phyloP scores from a whole-genome alignment of 2,888 invertebrate species.

The Noctua comes region DNA sequence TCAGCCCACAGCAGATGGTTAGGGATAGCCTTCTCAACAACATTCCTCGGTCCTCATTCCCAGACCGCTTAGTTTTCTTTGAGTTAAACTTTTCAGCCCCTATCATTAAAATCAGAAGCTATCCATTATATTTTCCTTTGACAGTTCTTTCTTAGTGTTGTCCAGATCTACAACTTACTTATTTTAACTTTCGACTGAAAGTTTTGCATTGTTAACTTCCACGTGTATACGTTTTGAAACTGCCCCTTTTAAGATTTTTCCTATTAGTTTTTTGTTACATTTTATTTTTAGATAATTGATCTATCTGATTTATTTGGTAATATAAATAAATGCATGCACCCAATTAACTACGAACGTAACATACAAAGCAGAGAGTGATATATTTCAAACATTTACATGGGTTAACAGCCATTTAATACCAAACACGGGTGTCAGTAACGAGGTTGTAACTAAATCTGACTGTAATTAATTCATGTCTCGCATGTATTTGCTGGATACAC shows the following conservation, averaged over 20 bases:
- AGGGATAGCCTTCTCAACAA: background rate
- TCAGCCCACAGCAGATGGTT: background rate
- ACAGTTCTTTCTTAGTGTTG: background rate
- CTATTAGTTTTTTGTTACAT: background rate
- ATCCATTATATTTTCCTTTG: background rate
- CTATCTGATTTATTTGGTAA: background rate
- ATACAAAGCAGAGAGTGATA: conserved; percentile 44
- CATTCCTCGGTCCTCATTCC: no score
- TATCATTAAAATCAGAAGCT: background rate
- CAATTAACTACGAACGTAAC: conserved; percentile 46
- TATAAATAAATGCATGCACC: conserved; percentile 8
- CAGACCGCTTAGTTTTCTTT: background rate
- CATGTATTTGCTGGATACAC: conserved; percentile 45
- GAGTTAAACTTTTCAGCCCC: background rate
- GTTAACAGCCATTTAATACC: conserved; percentile 54
- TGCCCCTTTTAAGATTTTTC: background rate
- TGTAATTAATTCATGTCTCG: conserved; percentile 44
- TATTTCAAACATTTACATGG: conserved; percentile 54
- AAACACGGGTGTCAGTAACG: conserved; percentile 50
- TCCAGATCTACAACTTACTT: background rate
- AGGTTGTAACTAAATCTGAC: conserved; percentile 46
- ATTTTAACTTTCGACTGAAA: background rate
- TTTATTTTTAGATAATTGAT: background rate
- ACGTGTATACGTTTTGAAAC: background rate
- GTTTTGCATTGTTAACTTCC: background rate